Conservation (phyloP, 2,113 vertebrate species). For the Lycaon pictus region DNA sequence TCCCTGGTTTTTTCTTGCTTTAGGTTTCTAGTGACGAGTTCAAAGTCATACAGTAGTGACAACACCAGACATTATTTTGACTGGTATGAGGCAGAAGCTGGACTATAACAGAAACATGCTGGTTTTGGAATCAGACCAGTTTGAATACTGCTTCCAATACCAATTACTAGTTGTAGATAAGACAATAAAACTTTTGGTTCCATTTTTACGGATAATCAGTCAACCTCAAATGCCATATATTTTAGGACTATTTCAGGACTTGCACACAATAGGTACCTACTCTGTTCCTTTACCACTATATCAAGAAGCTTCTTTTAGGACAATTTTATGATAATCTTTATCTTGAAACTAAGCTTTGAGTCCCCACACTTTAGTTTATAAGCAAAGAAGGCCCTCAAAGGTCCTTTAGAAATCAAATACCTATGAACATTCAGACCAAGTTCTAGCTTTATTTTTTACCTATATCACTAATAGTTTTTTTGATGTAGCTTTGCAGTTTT, state of each 20-base stretch:
- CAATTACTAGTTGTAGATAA: background rate
- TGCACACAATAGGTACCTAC: background rate
- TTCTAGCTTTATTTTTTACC: conserved; percentile 43
- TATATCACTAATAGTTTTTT: background rate
- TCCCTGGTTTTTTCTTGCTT: background rate
- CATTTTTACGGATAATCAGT: background rate
- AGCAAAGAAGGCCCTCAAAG: background rate
- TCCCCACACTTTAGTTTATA: background rate
- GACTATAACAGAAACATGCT: background rate
- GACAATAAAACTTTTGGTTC: background rate
- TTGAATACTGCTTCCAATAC: background rate
- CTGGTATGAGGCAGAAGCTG: background rate
- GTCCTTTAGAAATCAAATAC: background rate
- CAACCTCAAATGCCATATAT: background rate
- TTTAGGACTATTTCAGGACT: background rate
- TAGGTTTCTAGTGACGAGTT: background rate
- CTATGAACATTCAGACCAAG: background rate
- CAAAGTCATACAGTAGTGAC: background rate
- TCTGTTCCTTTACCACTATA: background rate
- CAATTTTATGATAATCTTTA: background rate
- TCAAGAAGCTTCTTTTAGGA: background rate
- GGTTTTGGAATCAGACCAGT: background rate
- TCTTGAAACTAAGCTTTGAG: background rate
- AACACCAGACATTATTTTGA: background rate
- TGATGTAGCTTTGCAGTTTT: background rate